phyloP scores from a whole-genome alignment of 2,113 vertebrate species.

The Castor canadensis region DNA sequence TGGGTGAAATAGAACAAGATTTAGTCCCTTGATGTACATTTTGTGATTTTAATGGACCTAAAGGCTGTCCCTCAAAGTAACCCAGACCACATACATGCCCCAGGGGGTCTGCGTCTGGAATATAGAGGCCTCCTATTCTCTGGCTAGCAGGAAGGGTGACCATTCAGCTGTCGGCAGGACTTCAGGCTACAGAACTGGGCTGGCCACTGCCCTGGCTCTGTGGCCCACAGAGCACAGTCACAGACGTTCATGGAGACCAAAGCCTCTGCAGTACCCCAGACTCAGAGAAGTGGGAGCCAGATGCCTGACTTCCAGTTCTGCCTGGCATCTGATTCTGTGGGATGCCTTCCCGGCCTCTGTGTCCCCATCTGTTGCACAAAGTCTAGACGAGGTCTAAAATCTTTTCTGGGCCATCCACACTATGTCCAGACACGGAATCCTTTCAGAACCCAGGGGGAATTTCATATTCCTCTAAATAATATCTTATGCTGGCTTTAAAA shows the following conservation, averaged over 20 bases:
- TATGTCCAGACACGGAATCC: not conserved
- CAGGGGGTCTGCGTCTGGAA: not conserved
- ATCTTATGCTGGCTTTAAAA: not conserved
- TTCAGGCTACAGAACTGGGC: not conserved
- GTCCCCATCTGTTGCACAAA: not conserved
- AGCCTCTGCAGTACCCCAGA: accelerated
- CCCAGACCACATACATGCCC: not conserved
- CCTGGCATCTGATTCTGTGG: accelerated
- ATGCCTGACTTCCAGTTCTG: not conserved
- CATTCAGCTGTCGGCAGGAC: too few relatives aligned
- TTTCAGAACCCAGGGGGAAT: not conserved
- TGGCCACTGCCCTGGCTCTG: accelerated
- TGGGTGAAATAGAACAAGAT: not conserved
- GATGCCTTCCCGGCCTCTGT: not conserved
- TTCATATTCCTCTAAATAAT: not conserved
- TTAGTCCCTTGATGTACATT: accelerated
- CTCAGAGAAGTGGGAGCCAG: not conserved
- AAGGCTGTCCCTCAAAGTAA: not conserved
- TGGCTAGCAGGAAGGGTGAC: not conserved
- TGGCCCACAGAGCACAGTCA: not conserved
- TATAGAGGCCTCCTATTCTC: accelerated
- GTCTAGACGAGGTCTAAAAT: not conserved
- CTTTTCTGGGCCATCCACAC: not conserved
- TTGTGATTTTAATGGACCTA: not conserved
- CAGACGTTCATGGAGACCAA: accelerated